Percentiles rank a stretch among this genome's conserved stretches.
These are phyloP conservation scores for Myiagra hebetior DNA, from an alignment of 2,113 vertebrate species.

Conservation along the genomic window DNA sequence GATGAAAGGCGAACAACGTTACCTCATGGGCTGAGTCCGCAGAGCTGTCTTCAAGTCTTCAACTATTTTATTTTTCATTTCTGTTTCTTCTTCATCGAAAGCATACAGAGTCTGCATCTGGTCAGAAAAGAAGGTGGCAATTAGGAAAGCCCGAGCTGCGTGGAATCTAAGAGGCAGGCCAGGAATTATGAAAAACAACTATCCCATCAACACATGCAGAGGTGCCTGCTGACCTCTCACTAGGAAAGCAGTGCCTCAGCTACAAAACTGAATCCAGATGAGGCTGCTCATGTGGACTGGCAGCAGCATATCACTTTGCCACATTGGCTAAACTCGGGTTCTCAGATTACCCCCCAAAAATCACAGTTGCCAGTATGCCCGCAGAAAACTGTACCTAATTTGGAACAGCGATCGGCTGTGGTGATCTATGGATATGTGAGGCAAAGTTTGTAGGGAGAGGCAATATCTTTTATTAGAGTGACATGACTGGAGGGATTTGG, in stretches of 20 bases:
- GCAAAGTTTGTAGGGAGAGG: neutral
- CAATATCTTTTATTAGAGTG: slow-evolving; percentile 6
- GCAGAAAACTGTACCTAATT: slow-evolving; percentile 23
- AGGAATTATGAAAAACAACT: neutral
- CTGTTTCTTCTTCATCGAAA: slow-evolving; percentile 95
- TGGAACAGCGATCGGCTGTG: neutral
- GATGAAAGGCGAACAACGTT: neutral
- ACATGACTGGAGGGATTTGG: neutral
- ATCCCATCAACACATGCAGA: neutral
- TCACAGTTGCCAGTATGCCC: neutral
- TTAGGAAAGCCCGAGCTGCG: neutral
- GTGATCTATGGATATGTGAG: neutral
- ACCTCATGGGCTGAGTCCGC: slow-evolving; percentile 98
- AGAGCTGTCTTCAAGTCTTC: slow-evolving; percentile 97
- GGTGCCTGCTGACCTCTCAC: neutral
- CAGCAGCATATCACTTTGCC: neutral
- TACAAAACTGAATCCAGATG: slow-evolving; percentile 45
- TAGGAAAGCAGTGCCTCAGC: neutral
- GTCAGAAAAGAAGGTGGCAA: neutral
- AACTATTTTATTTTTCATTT: slow-evolving; percentile 94
- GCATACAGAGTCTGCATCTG: slow-evolving; percentile 96
- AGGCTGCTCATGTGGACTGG: slow-evolving; percentile 18
- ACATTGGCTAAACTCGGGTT: neutral
- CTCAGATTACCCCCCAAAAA: slow-evolving; percentile 23
- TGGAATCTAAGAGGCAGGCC: neutral